Evolutionary conservation across 2,113 vertebrate species (phyloP).

Genomic region (Barnardius zonarius): DNA sequence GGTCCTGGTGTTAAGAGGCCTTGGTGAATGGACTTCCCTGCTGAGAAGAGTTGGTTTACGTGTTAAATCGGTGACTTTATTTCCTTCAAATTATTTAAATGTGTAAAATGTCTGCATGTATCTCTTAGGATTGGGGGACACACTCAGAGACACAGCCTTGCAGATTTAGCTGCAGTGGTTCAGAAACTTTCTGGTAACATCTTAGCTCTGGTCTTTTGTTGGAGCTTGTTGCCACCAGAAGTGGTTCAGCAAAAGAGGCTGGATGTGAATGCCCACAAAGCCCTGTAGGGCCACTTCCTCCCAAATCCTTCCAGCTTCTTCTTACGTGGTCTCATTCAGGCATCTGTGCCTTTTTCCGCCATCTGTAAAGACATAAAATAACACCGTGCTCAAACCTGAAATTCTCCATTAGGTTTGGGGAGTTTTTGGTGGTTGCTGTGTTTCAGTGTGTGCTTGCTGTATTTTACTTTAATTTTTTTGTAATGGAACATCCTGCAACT

Average conservation of each 20-base stretch:
- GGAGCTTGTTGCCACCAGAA: not conserved
- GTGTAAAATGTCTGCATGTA: not conserved
- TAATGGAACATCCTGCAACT: not conserved
- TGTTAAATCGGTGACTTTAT: not conserved
- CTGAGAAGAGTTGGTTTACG: not conserved
- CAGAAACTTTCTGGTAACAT: not conserved
- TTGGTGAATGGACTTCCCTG: not conserved
- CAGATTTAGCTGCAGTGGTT: not conserved
- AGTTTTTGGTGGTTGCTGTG: not conserved
- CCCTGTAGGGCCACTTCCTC: not conserved
- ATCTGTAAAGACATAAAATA: not conserved
- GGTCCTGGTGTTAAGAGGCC: not conserved
- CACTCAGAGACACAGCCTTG: not conserved
- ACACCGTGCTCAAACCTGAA: not conserved
- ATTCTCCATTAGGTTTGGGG: not conserved
- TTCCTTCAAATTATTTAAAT: not conserved
- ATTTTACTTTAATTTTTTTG: not conserved
- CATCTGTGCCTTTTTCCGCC: not conserved
- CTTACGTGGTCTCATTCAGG: fast-evolving
- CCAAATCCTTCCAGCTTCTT: not conserved
- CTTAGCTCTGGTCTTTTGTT: not conserved
- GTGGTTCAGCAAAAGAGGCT: not conserved
- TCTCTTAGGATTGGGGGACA: not conserved
- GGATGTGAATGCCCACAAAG: not conserved
- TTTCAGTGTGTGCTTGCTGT: not conserved